phyloP scores from a whole-genome alignment of 2,113 vertebrate species.

The Corydoras sp. region DNA sequence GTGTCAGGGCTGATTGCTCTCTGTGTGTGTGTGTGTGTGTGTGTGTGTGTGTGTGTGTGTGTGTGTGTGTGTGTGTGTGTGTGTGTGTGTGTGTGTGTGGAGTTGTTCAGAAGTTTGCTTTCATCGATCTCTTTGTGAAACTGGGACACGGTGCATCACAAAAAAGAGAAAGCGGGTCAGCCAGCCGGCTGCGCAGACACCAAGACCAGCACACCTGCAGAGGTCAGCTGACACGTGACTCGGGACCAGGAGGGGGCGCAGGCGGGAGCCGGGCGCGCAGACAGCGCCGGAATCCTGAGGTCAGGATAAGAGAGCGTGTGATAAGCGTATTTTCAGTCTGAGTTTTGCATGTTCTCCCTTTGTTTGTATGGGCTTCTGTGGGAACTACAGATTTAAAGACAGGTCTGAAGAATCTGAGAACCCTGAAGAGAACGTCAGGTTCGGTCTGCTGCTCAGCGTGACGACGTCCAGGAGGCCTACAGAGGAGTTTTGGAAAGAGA shows the following conservation, averaged over 20 bases:
- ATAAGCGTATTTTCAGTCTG: too few relatives aligned
- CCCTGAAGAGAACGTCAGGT: not conserved
- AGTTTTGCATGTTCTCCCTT: too few relatives aligned
- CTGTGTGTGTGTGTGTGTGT: too few relatives aligned
- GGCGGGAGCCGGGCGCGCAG: not conserved
- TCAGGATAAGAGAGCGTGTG: too few relatives aligned
- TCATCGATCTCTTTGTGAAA: not conserved
- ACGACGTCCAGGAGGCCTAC: slow-evolving; percentile 1
- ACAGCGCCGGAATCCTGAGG: not conserved
- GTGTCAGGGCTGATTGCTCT: too few relatives aligned
- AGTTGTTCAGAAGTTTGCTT: not conserved
- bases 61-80: too few relatives aligned
- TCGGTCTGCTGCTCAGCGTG: not conserved
- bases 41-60: too few relatives aligned
- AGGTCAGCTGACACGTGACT: slow-evolving; percentile 2
- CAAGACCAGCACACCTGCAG: slow-evolving; percentile 10
- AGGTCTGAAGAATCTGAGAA: too few relatives aligned
- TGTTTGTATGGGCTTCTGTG: too few relatives aligned
- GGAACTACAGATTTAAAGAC: too few relatives aligned
- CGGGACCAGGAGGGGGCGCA: too few relatives aligned
- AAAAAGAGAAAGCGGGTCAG: slow-evolving; percentile 6
- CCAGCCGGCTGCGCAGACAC: not conserved
- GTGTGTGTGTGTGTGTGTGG: too few relatives aligned
- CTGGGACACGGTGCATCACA: slow-evolving; percentile 5
- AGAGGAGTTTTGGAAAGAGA: slow-evolving; percentile 14